Evolutionary conservation across 2,888 invertebrate genomes (phyloP), one percentile per base, ranked within the genome.

Genomic region (Neoascia interrupta): DNA sequence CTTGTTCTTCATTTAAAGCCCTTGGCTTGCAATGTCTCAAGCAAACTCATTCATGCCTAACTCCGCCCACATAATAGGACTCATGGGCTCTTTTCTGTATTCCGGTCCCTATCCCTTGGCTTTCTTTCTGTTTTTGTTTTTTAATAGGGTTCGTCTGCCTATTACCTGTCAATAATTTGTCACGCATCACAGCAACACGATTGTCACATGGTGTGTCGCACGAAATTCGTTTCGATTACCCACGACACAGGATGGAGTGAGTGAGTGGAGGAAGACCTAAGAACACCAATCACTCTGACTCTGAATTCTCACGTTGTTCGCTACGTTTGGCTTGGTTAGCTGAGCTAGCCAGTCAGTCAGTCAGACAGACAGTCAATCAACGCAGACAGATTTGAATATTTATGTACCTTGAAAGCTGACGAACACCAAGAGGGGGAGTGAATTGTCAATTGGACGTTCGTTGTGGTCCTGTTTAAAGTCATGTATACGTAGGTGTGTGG

Each of bases 111-210:
- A 13, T 39, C 6, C 23, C 47, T 49, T 47, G 3, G 18, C 3
- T 10, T 66, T 16, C 11, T 8, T 26, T n/a, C 23, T 41, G 6
- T 8, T 34, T 28, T 15, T 19, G 2, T 39, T 23, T 39, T 54
- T 34, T 11, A 2, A 23, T 16, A 11, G 13, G n/a, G 21, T 37
- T 45, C 28, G 49, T 56, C 54, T 68, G 28, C 34, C 60, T 61
- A 68, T 51, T 69, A 63, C 61, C 74, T 75, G 68, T 68, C 74
- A 61, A 68, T 63, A 75, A 56, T 69, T 75, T 69, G 68, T 75
- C 74, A 75, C 68, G 74, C 68, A 75, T 63, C 74, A 69, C 37
- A 43, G 56, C 43, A 34, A 56, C 56, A 51, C 56, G 68, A 56
- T 56, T 63, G 68, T 63, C 74, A 69, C 68, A 74, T 60, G 41